Percentiles rank a stretch among this genome's conserved stretches.
phyloP scores from a whole-genome alignment of 1,140 invertebrate genomes.

The Achatina immaculata region DNA sequence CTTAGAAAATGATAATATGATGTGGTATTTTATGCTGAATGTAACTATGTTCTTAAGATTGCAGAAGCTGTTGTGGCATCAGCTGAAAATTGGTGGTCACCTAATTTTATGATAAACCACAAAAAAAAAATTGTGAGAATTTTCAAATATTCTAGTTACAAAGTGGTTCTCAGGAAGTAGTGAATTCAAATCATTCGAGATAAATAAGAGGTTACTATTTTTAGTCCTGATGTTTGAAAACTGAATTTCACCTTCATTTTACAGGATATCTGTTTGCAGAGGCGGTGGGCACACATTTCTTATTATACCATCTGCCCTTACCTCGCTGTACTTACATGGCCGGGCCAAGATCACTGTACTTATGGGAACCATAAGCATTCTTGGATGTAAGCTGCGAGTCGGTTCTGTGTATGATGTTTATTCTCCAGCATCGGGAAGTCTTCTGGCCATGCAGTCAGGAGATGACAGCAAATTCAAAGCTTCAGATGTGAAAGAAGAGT shows the following conservation, averaged over 20 bases:
- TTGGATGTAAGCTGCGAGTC: neutral
- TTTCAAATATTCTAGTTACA: too few species aligned
- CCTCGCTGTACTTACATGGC: conserved; percentile 14
- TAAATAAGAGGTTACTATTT: too few species aligned
- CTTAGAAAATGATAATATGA: too few species aligned
- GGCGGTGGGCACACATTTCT: conserved; percentile 1
- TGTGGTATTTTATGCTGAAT: too few species aligned
- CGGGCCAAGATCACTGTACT: conserved; percentile 28
- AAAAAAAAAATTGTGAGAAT: too few species aligned
- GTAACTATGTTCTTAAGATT: too few species aligned
- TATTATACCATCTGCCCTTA: conserved; percentile 3
- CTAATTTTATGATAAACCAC: too few species aligned
- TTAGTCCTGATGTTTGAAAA: too few species aligned
- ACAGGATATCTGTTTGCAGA: conserved; percentile 15
- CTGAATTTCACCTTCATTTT: neutral
- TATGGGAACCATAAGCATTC: conserved; percentile 4
- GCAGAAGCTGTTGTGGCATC: too few species aligned
- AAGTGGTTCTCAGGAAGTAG: too few species aligned
- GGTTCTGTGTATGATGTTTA: conserved; percentile 19
- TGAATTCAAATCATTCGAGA: too few species aligned
- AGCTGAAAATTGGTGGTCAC: too few species aligned
- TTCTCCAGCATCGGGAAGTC: conserved; percentile 21
- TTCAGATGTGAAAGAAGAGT: conserved; percentile 18
- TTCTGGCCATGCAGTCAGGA: conserved; percentile 6
- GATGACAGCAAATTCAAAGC: neutral